Evolutionary conservation across 2,888 invertebrate genomes (phyloP).

Genomic region (Dascillus cervinus): DNA sequence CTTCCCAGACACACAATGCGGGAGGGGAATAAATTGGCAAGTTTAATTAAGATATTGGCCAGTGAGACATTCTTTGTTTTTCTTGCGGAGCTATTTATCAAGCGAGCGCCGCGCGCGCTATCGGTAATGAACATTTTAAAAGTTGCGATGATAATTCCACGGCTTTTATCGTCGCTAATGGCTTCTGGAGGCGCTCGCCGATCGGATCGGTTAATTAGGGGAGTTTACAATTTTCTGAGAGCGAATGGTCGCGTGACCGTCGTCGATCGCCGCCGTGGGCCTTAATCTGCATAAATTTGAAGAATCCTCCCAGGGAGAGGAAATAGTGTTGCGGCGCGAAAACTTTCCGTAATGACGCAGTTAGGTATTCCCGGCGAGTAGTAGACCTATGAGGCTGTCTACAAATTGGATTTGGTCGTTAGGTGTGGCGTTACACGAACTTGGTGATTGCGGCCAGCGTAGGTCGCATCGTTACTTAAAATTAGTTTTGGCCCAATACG

Average conservation of each 20-base stretch:
- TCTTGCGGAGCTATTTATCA: conserved; percentile 38
- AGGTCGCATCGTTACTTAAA: conserved; percentile 18
- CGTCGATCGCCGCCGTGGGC: too few relatives aligned
- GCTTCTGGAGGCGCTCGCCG: conserved; percentile 5
- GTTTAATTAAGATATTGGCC: conserved; percentile 47
- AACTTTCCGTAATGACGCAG: conserved; percentile 13
- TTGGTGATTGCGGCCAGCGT: conserved; percentile 17
- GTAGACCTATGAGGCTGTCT: too few relatives aligned
- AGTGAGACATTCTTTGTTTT: conserved; percentile 43
- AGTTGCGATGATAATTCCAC: conserved; percentile 24
- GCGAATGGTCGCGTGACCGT: too few relatives aligned
- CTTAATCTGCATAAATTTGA: too few relatives aligned
- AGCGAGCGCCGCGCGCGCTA: conserved; percentile 34
- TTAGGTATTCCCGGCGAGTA: conserved; percentile 16
- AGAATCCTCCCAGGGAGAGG: too few relatives aligned
- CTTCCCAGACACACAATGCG: conserved; percentile 16
- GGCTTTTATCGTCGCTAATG: conserved; percentile 9
- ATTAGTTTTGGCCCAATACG: conserved; percentile 12
- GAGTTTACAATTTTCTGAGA: too few relatives aligned
- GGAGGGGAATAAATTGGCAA: conserved; percentile 43
- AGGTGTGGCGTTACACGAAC: conserved; percentile 17
- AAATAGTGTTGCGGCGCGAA: background rate
- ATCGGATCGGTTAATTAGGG: conserved; percentile 10
- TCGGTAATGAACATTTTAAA: conserved; percentile 43
- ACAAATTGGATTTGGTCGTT: conserved; percentile 18